Evolutionary conservation across 2,113 vertebrate genomes (phyloP).

Genomic region (Loxodonta africana): DNA sequence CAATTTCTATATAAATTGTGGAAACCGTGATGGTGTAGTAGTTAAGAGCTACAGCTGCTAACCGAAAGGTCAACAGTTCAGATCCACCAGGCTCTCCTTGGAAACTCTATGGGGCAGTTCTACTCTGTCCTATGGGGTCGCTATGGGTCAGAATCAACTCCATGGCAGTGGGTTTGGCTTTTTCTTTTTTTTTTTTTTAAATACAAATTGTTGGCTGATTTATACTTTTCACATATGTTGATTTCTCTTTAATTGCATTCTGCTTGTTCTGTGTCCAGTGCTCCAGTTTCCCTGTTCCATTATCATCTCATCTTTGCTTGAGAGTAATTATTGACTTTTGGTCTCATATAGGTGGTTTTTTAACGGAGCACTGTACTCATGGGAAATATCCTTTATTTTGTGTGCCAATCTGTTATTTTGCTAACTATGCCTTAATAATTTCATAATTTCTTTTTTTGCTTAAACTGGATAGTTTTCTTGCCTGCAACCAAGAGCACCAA

Average conservation of each 20-base stretch:
- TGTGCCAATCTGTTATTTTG: not conserved
- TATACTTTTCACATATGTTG: not conserved
- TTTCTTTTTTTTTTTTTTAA: no score
- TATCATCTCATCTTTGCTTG: not conserved
- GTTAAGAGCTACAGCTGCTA: no score
- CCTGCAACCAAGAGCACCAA: not conserved
- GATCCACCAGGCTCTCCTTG: no score
- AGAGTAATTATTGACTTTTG: not conserved
- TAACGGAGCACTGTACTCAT: not conserved
- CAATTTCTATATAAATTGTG: not conserved
- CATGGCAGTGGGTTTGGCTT: no score
- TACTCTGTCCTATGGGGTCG: no score
- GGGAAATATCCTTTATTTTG: not conserved
- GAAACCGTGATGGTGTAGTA: no score
- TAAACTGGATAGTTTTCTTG: not conserved
- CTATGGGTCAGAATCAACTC: no score
- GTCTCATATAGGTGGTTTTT: not conserved
- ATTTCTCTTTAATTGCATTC: not conserved
- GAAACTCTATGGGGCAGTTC: no score
- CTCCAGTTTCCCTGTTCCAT: not conserved
- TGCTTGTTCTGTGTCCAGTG: not conserved
- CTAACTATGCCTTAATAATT: not conserved
- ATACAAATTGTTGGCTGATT: no score
- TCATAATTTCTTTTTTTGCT: conserved; percentile 12
- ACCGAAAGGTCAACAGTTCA: no score